Percentiles rank a stretch among this genome's conserved stretches.
phyloP scores from a whole-genome alignment of 2,113 vertebrate genomes.

The Mormyrus iriodes region DNA sequence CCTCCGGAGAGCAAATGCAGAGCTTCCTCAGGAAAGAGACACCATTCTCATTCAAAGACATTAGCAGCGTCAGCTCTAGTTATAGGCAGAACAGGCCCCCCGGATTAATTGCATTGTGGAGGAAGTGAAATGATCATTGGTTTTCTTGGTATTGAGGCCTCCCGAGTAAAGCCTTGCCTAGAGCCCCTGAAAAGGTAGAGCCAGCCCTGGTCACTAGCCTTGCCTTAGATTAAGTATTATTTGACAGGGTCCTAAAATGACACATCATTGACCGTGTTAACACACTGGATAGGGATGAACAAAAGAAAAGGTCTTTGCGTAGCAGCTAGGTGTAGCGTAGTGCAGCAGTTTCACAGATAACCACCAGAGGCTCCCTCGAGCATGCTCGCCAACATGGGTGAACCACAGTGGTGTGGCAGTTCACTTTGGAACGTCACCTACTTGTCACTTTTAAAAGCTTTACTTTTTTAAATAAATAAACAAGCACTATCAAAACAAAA shows the following conservation, averaged over 20 bases:
- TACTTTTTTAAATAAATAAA: slow-evolving; percentile 35
- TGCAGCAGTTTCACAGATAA: slow-evolving; percentile 27
- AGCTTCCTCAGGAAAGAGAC: slow-evolving; percentile 34
- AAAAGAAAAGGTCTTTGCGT: background rate
- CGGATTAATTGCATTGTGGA: background rate
- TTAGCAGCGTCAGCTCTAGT: slow-evolving; percentile 21
- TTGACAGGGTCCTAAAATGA: background rate
- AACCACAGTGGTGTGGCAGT: slow-evolving; percentile 20
- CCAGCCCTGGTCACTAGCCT: slow-evolving; percentile 32
- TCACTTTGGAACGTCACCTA: slow-evolving; percentile 27
- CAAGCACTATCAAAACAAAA: slow-evolving; percentile 43
- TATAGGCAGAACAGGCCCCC: background rate
- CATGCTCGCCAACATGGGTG: slow-evolving; percentile 41
- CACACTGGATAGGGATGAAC: background rate
- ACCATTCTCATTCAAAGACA: slow-evolving; percentile 34
- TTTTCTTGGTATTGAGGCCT: background rate
- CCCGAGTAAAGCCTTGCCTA: background rate
- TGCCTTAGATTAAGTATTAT: background rate
- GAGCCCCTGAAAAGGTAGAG: background rate
- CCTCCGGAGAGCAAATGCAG: slow-evolving; percentile 44
- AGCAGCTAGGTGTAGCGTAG: slow-evolving; percentile 13
- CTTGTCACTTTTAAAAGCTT: slow-evolving; percentile 40
- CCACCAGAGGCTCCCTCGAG: slow-evolving; percentile 41
- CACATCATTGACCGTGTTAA: background rate
- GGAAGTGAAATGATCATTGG: background rate